Evolutionary conservation across 1,140 invertebrate genomes (phyloP), one percentile per base, ranked within the genome.

Genomic region (Pectinophora gossypiella): DNA sequence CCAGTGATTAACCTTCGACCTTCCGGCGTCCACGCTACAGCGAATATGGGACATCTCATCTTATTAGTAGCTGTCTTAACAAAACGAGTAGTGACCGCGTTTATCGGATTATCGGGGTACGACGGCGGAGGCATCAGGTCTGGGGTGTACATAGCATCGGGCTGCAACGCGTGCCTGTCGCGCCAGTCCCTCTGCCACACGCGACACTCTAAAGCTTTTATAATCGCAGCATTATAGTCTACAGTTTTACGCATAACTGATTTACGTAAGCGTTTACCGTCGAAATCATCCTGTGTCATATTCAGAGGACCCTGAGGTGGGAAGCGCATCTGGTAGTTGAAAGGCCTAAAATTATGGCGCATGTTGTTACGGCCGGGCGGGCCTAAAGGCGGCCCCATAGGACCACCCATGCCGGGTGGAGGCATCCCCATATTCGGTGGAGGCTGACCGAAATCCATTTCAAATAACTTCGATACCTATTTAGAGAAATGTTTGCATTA

Each of bases 11-110:
- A 89, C 57, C 99, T 91, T 53, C 99, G 91, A 16, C 99, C 99
- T 89, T 99, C 99, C 1, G 98, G 98, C 4, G 99, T 99, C 99
- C 99, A 99, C 5, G 97, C 96, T 77, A 99, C 94, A 73, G 96
- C 97, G 88, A 99, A 99, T 59, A 99, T 98, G 0, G 98, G 99
- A 89, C 98, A 99, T 67, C 98, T 91, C 93, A 99, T 98, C 92
- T 99, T 99, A 89, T 99, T 99, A 40, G 98, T 99, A 7, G 99
- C 98, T 20, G 98, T 98, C 85, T 99, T 96, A 1, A 99, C 97
- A 89, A 99, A 99, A 70, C 94, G 89, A 13, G 98, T 99, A 2
- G 97, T 98, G 2, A 99, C 96, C 67, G 97, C 95, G 90, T 99
- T 99, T 54, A 97, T 97, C 3, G 98, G 96, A 88, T 98, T 98